A percentile compares a stretch with the other conserved stretches of the same genome.
Evolutionary conservation across 1,140 invertebrate species (phyloP).

Genomic region (Scaptodrosophila lebanonensis): DNA sequence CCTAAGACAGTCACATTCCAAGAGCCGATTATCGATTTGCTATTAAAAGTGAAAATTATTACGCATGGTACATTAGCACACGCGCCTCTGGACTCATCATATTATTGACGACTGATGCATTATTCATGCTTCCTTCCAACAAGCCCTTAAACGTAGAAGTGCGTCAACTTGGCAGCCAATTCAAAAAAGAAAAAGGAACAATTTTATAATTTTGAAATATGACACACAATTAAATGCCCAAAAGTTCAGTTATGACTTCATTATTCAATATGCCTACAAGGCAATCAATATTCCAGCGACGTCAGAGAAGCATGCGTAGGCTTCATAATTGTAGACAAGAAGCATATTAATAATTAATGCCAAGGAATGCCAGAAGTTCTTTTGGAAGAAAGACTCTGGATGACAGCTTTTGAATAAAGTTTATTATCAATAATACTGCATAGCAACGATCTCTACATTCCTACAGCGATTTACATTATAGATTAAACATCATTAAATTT

Average conservation of each 20-base stretch:
- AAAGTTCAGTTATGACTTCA: conserved; percentile 51
- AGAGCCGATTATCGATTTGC: too few relatives aligned
- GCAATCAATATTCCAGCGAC: conserved; percentile 54
- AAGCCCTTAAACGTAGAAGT: conserved; percentile 43
- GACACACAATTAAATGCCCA: conserved; percentile 51
- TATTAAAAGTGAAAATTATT: conserved; percentile 55
- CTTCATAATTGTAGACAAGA: conserved; percentile 32
- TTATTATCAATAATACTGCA: too few relatives aligned
- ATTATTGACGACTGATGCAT: conserved; percentile 40
- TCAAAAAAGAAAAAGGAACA: conserved; percentile 8
- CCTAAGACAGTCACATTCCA: too few relatives aligned
- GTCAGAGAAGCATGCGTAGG: conserved; percentile 44
- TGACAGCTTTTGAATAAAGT: too few relatives aligned
- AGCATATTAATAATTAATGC: neutral
- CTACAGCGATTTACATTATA: too few relatives aligned
- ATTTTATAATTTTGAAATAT: conserved; percentile 9
- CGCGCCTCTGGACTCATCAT: conserved; percentile 1
- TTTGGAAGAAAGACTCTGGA: too few relatives aligned
- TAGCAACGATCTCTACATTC: too few relatives aligned
- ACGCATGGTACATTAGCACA: neutral
- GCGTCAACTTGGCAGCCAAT: conserved; percentile 26
- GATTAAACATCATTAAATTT: too few relatives aligned
- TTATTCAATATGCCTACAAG: conserved; percentile 5
- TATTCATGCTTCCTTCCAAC: conserved; percentile 40
- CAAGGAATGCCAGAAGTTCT: conserved; percentile 9